phyloP scores from a whole-genome alignment of 2,797 vertebrate genomes.

The Brachyalestes nurse region DNA sequence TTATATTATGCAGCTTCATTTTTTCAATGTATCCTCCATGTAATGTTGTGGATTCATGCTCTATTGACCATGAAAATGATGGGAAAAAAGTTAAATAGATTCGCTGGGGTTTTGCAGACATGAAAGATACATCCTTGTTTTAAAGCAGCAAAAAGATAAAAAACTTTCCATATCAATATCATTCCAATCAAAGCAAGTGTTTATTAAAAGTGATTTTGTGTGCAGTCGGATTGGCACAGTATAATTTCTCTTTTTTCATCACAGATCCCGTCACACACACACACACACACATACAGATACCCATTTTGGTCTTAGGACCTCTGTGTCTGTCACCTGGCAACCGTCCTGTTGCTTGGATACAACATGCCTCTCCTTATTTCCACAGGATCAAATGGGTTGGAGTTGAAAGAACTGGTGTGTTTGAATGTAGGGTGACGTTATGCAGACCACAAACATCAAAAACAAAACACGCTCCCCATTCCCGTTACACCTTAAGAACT shows the following conservation, averaged over 20 bases:
- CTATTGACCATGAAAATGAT: neutral
- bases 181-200: neutral
- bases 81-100: neutral
- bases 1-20: neutral
- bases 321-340: conserved; percentile 81
- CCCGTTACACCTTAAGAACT: neutral
- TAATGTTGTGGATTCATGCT: neutral
- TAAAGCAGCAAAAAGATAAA: neutral
- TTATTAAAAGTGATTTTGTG: neutral
- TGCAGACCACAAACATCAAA: neutral
- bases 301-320: conserved; percentile 71
- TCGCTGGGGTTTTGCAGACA: neutral
- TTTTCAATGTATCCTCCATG: neutral
- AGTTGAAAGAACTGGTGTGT: conserved; percentile 60
- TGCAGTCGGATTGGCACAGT: conserved; percentile 12
- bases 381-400: conserved; percentile 63
- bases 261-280: conserved; percentile 11
- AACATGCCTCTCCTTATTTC: conserved; percentile 69
- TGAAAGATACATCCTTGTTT: neutral
- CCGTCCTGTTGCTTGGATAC: conserved; percentile 81
- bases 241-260: neutral
- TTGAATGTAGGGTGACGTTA: conserved; percentile 9
- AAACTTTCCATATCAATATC: neutral
- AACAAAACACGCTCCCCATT: neutral
- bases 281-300: conserved; percentile 45